Evolutionary conservation across 2,888 invertebrate genomes (phyloP), one percentile per base, ranked within the genome.

Genomic region (Nasonia oneida): DNA sequence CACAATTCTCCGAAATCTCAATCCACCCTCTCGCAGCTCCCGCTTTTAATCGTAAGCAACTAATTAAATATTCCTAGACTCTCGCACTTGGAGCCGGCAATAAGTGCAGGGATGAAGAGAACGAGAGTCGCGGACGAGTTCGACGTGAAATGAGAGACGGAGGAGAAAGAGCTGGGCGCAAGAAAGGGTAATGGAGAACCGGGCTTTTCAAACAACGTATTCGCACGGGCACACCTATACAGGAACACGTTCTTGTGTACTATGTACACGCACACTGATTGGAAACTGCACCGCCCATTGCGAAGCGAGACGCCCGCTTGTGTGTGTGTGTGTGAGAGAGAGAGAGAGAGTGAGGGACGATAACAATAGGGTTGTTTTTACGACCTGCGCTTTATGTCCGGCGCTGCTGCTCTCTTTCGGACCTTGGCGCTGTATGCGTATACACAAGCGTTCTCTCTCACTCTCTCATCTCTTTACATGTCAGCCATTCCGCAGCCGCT

Each of bases 311-410:
- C 87, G 88, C 90, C 15, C 61, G 42, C 1, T 0, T 10, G 2
- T 10, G 47, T 47, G 12, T 47, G 42, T 14, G 57, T 5, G 71
- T 73, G 67, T 23, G 37, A 39, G 76, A 37, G 29, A 42, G 15
- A 70, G 77, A 39, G 73, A 53, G 79, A 64, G 47, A 37, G 64
- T 64, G 89, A 89, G 89, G 88, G 47, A 83, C 90, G 90, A 90
- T 90, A 91, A 92, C 92, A 92, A 92, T 91, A 90, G 90, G 90
- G 89, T 90, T 92, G 91, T 91, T 91, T 93, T 93, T 93, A 92
- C 90, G 91, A 91, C 73, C 87, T 57, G 57, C 78, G 50, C 77
- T 86, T 87, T 84, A 85, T 87, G 77, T 70, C 39, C 73, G 39
- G 57, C 39, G 83, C 84, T 82, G 87, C 83, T 87, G 84, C 86